Evolutionary conservation across 2,113 vertebrate genomes (phyloP), one percentile per base, ranked within the genome.

Genomic region (Alethe castanea): DNA sequence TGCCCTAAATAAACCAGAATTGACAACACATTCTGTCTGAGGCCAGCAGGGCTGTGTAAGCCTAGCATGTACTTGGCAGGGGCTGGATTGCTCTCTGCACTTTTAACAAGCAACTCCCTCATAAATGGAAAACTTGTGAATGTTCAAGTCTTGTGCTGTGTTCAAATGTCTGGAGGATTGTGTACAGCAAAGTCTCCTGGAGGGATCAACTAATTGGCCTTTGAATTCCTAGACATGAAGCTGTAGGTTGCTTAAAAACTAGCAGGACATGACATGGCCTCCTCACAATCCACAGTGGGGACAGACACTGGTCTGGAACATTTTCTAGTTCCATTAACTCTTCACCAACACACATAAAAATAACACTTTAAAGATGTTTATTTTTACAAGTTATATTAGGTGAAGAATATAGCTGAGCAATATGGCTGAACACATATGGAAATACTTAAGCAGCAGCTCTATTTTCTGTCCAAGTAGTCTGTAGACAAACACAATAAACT

Each of bases 1-100:
- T 95, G 76, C 84, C 71, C 94, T 81, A 94, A 94, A 96, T 94
- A 96, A 94, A 70, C 25, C 78, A 76, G 53, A 77, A 87, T 4
- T 85, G 81, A 92, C 83, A 96, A 70, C 81, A 59, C 8, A 1
- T 77, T 77, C 29, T 38, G 80, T 38, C 31, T 38, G 90, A 90
- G 92, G 86, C 90, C 92, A 93, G 85, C 79, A 48, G 86, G 88
- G 70, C 92, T 91, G 78, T 35, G 2, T 8, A 86, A 8, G 61
- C 84, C 38, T 38, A 33, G 36, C 42, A 4, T 89, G 77, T 72
- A 70, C 86, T 95, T 95, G 94, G 94, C 95, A 95, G 44, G 45
- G 74, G 8, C 38, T 26, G n/a, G 71, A 67, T 19, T 71, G 78
- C 81, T 91, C 83, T 88, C 86, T 91, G 40, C 44, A 22, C 76